Conservation (phyloP, 2,888 invertebrate species). For the Myopa testacea region DNA sequence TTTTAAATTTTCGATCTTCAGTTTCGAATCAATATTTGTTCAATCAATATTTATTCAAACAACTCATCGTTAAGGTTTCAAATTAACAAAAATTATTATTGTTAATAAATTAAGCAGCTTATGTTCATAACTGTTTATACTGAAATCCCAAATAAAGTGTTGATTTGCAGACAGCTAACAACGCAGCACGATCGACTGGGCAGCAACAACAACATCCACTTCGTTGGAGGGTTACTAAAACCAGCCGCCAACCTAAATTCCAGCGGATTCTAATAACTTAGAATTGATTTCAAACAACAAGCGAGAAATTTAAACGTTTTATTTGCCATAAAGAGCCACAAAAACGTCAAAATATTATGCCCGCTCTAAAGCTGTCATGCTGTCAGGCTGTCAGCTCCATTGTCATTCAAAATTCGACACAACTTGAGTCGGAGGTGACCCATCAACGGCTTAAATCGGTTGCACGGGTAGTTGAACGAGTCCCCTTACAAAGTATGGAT, state of each 20-base stretch:
- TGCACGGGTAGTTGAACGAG: no score
- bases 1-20: no score
- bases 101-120: slow-evolving; percentile 24
- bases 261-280: slow-evolving; percentile 53
- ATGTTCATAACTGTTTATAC: background rate
- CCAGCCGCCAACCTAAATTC: background rate
- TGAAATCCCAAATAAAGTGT: slow-evolving; percentile 53
- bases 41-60: background rate
- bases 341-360: slow-evolving; percentile 63
- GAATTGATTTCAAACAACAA: slow-evolving; percentile 54
- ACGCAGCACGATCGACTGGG: background rate
- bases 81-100: background rate
- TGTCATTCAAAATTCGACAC: slow-evolving; percentile 48
- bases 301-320: slow-evolving; percentile 46
- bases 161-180: slow-evolving; percentile 51
- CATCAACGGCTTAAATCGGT: slow-evolving; percentile 63
- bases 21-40: background rate
- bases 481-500: background rate
- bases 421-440: slow-evolving; percentile 56
- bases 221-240: background rate
- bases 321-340: slow-evolving; percentile 53
- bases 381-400: slow-evolving; percentile 53
- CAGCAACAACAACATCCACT: slow-evolving; percentile 5
- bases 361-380: slow-evolving; percentile 52
- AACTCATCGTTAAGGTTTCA: background rate